A percentile compares a stretch with the other conserved stretches of the same genome.
These are phyloP conservation scores for Pollenia griseotomentosa DNA, from an alignment of 2,888 invertebrate species.

Conservation along the genomic window DNA sequence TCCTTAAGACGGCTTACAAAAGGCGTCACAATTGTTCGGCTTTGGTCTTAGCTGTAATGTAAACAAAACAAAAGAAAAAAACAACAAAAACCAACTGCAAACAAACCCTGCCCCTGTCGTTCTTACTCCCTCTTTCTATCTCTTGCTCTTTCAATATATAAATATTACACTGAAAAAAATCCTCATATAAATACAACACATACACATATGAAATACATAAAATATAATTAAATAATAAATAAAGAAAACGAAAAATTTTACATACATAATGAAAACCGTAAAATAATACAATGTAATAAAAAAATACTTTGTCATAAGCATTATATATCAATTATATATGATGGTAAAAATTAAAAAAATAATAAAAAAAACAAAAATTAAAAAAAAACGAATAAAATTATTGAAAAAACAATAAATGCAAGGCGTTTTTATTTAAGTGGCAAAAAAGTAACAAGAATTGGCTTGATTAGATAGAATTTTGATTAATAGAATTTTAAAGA, in stretches of 20 bases:
- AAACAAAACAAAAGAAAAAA: not conserved
- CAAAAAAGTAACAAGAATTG: not conserved
- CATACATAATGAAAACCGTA: constrained; percentile 76
- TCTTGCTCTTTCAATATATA: not conserved
- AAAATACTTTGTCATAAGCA: constrained; percentile 75
- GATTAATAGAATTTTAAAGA: too few relatives aligned
- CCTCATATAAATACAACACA: constrained; percentile 41
- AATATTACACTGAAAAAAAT: constrained; percentile 27
- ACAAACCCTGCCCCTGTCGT: not conserved
- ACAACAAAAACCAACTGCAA: not conserved
- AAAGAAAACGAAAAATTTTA: constrained; percentile 74
- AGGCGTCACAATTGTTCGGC: too few relatives aligned
- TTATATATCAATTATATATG: constrained; percentile 74
- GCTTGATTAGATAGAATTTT: not conserved
- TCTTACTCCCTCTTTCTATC: not conserved
- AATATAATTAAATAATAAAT: constrained; percentile 65
- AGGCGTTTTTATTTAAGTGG: constrained; percentile 50
- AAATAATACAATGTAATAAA: constrained; percentile 78
- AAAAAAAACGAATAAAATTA: constrained; percentile 71
- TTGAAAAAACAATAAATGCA: constrained; percentile 63
- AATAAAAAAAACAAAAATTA: constrained; percentile 41
- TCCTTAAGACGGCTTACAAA: too few relatives aligned
- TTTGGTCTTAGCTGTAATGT: too few relatives aligned
- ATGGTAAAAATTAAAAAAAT: constrained; percentile 68
- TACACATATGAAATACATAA: constrained; percentile 43